Evolutionary conservation across 2,888 invertebrate species (phyloP).

Genomic region (Heliconius ethilla): DNA sequence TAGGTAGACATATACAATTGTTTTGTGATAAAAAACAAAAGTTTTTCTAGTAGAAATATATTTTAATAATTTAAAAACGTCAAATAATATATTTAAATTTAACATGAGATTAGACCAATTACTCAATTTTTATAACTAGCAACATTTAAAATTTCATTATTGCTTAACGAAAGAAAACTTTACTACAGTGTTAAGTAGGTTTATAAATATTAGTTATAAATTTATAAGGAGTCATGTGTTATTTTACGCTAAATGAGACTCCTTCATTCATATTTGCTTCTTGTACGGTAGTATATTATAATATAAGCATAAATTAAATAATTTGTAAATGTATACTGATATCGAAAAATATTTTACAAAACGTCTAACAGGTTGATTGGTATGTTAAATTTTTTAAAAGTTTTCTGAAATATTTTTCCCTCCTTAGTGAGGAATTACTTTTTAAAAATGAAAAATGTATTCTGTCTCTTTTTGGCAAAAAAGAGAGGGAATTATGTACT

Average conservation of each 20-base stretch:
- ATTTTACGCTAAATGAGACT: background rate
- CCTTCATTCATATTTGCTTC: background rate
- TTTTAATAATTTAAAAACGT: background rate
- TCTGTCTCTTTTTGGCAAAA: background rate
- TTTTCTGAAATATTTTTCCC: no score
- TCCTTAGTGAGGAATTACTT: background rate
- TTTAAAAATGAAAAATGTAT: background rate
- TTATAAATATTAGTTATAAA: background rate
- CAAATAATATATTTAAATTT: background rate
- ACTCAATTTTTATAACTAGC: background rate
- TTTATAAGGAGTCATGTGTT: background rate
- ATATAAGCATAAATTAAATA: background rate
- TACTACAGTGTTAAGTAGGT: background rate
- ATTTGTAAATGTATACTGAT: constrained; percentile 2
- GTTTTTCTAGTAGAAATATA: background rate
- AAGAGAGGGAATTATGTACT: background rate
- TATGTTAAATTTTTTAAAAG: no score
- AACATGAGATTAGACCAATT: background rate
- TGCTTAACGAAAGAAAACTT: background rate
- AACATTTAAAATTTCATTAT: constrained; percentile 12
- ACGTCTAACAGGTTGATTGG: background rate
- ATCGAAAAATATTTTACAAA: background rate
- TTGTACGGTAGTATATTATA: background rate
- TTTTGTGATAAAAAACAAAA: background rate
- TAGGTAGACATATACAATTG: background rate